phyloP scores from a whole-genome alignment of 1,140 invertebrate genomes.

The Penaeus vannamei region DNA sequence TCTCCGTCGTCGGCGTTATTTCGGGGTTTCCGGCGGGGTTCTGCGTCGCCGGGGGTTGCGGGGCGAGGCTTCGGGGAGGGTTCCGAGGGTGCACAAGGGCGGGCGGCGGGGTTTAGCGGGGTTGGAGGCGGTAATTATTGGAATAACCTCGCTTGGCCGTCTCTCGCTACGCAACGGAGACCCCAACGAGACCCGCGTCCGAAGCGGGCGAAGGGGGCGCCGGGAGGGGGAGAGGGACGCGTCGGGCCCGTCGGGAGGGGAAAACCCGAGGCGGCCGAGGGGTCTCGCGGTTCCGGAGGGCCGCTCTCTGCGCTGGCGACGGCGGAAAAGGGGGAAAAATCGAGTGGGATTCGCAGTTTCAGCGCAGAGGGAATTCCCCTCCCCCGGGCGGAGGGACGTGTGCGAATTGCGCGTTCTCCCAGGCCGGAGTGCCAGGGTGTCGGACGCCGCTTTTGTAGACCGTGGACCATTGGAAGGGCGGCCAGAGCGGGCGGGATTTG shows the following conservation, averaged over 20 bases:
- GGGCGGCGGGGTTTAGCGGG: too few species aligned
- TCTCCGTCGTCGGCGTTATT: neutral
- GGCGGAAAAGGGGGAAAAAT: too few species aligned
- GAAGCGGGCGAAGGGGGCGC: neutral
- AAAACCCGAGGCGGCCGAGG: neutral
- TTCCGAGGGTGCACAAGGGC: too few species aligned
- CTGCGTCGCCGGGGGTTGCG: too few species aligned
- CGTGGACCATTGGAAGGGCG: conserved; percentile 23
- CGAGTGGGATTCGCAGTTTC: too few species aligned
- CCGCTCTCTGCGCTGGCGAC: neutral
- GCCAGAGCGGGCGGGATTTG: neutral
- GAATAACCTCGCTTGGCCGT: conserved; percentile 6
- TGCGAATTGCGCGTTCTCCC: neutral
- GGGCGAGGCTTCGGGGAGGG: too few species aligned
- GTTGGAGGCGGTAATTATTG: neutral
- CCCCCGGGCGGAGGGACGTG: neutral
- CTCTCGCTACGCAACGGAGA: conserved; percentile 12
- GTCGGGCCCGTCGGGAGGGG: too few species aligned
- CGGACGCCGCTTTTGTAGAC: conserved; percentile 45
- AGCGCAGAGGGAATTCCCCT: too few species aligned
- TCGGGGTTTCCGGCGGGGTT: too few species aligned
- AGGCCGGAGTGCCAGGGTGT: conserved; percentile 37
- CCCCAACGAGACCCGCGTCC: conserved; percentile 5
- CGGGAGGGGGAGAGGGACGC: too few species aligned
- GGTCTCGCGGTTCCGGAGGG: neutral